Base-by-base conservation (phyloP, 2,797 vertebrate genomes). In the Paedocypris micromegethes region DNA sequence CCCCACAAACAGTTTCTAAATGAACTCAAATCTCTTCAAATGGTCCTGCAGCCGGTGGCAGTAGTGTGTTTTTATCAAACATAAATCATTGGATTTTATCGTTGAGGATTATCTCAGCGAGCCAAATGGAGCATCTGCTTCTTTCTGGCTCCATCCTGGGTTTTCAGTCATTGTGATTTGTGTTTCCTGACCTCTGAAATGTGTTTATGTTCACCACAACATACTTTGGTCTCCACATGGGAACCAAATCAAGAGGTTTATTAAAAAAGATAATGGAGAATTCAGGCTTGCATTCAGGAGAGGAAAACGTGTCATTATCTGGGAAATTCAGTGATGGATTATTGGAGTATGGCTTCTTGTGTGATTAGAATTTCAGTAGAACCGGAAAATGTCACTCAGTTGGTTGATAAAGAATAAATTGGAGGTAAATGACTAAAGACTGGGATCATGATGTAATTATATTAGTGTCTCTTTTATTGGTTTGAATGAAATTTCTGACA, bases 51-150 rank as follows among this genome's bases (percentile, higher is more conserved):
- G 49, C 47, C 42, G 54, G 42, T 39, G 52, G 52, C 41, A 66
- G 40, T 57, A 39, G 39, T 49, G 54, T n/a, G 40, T 49, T 63
- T 68, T 69, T 70, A 51, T 70, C 53, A 70, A 57, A 57, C 60
- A 51, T 70, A 58, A 57, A 70, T 64, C 47, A 64, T 23, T 70
- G 60, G 47, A 63, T 70, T 62, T 63, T 70, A 56, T 5, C 68
- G 45, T 58, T 37, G 46, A 48, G 52, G 59, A 70, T 70, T 70
- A 70, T 57, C 68, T 39, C 60, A 58, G 53, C 59, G 58, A 54
- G 60, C 59, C 47, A 55, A 56, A 70, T 50, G 57, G 53, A 64
- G 68, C 53, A 64, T 70, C 68, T 64, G 59, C 9, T 64, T 4
- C 9, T 42, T 38, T 55, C 47, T 49, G 59, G 60, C 59, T 57